A percentile compares a stretch with the other conserved stretches of the same genome.
Evolutionary conservation across 2,888 invertebrate species (phyloP).

Genomic region (Lamellibrachia columna): DNA sequence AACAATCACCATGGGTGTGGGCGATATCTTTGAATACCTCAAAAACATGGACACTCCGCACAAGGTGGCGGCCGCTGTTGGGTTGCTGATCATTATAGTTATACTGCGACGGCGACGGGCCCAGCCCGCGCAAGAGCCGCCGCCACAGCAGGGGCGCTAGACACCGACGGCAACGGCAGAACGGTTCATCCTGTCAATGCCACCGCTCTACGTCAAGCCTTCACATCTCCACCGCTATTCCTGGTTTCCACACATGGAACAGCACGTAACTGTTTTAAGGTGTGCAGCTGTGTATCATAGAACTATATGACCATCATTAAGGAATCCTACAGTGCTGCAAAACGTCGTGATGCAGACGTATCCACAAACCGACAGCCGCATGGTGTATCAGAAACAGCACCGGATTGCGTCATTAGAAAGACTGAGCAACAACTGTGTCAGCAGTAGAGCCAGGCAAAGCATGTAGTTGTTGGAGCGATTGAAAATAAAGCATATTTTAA

Average conservation of each 20-base stretch:
- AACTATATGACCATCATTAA: background rate
- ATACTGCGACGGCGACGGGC: background rate
- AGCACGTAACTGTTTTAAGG: background rate
- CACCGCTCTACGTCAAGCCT: background rate
- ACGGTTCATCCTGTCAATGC: background rate
- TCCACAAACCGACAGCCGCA: background rate
- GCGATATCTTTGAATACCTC: background rate
- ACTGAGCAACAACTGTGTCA: background rate
- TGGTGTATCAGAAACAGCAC: too few species aligned
- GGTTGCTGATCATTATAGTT: background rate
- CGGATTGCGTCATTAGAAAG: background rate
- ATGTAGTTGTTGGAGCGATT: background rate
- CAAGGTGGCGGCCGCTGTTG: background rate
- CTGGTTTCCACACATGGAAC: background rate
- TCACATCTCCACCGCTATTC: background rate
- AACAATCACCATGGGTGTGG: background rate
- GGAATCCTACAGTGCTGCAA: background rate
- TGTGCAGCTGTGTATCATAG: background rate
- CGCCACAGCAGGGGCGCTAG: background rate
- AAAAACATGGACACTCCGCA: background rate
- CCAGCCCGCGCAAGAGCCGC: background rate
- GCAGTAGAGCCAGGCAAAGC: background rate
- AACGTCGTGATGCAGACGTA: background rate
- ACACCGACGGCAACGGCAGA: background rate
- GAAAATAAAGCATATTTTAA: background rate